Conservation (phyloP, 2,888 invertebrate genomes). For the Balanococcus diminutus region DNA sequence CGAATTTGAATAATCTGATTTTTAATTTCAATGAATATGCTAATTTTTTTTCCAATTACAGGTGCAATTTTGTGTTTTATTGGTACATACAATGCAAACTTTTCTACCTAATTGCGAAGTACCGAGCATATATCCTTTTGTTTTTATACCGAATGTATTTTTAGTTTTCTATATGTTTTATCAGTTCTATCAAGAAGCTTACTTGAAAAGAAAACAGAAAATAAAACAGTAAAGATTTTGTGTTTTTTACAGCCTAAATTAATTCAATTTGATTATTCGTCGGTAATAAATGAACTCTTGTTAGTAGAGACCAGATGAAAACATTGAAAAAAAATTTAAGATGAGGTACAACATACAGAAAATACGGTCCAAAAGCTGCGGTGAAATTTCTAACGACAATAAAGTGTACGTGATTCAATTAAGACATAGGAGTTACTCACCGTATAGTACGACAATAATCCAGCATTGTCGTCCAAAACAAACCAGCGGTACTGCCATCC, state of each 20-base stretch:
- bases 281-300: not conserved
- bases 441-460: constrained; percentile 95
- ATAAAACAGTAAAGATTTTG: not conserved
- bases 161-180: constrained; percentile 75
- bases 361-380: too few species aligned
- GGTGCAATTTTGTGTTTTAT: constrained; percentile 56
- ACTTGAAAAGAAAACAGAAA: constrained; percentile 60
- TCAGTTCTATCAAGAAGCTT: constrained; percentile 71
- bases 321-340: not conserved
- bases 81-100: constrained; percentile 53
- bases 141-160: constrained; percentile 67
- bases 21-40: not conserved
- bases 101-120: constrained; percentile 55
- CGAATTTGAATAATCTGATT: not conserved
- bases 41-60: constrained; percentile 39
- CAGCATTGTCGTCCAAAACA: constrained; percentile 95
- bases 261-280: not conserved
- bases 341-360: not conserved
- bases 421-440: constrained; percentile 68
- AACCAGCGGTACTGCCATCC: constrained; percentile 99
- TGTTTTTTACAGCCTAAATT: not conserved
- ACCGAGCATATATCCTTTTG: constrained; percentile 53
- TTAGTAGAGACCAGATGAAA: not conserved
- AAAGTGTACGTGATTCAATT: not conserved
- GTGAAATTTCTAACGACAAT: not conserved